Evolutionary conservation across 2,888 invertebrate species (phyloP), one percentile per base, ranked within the genome.

Genomic region (Athripsodes cinereus): DNA sequence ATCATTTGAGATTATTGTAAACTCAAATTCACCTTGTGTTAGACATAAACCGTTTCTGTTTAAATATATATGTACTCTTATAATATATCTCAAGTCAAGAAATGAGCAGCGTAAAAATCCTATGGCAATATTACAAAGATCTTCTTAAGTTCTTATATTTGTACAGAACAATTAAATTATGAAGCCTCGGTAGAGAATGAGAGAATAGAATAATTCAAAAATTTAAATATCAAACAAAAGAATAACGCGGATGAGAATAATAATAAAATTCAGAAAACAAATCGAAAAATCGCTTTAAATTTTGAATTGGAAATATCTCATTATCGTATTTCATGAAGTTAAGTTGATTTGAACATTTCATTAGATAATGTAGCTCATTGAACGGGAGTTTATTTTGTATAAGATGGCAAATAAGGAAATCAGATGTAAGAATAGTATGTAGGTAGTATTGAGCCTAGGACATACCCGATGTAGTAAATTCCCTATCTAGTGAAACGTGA

Each of bases 401-500:
- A 40, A 40, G 13, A 40, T 40, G 40, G 21, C 47, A 47, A 44
- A 47, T 47, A 20, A 47, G 47, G 47, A 47, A 20, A 20, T 47
- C 20, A 20, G 21, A 44, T 13, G 44, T n/a, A n/a, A n/a, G n/a
- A n/a, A n/a, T 26, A 26, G 26, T 26, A 26, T 8, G 40, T 40
- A 40, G 40, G 40, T 40, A n/a, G 40, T 2, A 3, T 8, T 5
- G 40, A 8, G 13, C 40, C 26, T 26, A 26, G 3, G 44, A n/a
- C n/a, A n/a, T n/a, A n/a, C n/a, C n/a, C n/a, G n/a, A 18, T n/a
- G 31, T 48, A 22, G 19, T 58, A 62, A 62, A 55, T 55, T 62
- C 44, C 57, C 58, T 52, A 55, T 62, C 55, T 57, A 60, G 58
- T 53, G 62, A 58, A 58, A 62, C 62, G 62, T 62, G 62, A 60